Conservation (phyloP, 2,797 vertebrate genomes). For the Cygnus olor region DNA sequence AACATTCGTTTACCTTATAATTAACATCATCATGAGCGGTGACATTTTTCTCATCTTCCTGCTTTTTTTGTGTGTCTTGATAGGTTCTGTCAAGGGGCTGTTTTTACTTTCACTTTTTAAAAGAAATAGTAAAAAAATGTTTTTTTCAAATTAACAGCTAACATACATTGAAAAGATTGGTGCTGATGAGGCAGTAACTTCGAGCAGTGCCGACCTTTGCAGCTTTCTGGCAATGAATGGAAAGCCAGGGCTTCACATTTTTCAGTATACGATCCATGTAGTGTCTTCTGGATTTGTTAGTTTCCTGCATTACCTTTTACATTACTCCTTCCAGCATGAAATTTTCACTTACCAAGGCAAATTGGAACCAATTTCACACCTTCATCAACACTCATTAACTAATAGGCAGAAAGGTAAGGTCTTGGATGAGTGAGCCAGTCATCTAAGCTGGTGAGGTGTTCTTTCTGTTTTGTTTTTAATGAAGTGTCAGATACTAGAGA, state of each 20-base stretch:
- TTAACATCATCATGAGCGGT: conserved; percentile 51
- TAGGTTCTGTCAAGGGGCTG: conserved; percentile 11
- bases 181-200: background rate
- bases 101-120: background rate
- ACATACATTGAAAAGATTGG: background rate
- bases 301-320: background rate
- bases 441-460: background rate
- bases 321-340: background rate
- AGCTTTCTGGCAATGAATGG: background rate
- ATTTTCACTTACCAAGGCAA: background rate
- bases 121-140: background rate
- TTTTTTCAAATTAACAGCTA: background rate
- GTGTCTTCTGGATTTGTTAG: background rate
- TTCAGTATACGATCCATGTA: background rate
- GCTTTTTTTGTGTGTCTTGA: background rate
- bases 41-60: conserved; percentile 49
- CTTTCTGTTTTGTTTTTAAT: background rate
- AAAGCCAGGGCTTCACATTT: no score
- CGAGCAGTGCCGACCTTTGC: background rate
- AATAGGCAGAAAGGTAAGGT: background rate
- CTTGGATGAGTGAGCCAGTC: background rate
- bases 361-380: background rate
- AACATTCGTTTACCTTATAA: conserved; percentile 58
- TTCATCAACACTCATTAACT: conserved; percentile 5
- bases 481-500: background rate